Evolutionary conservation across 1,140 invertebrate species (phyloP).

Genomic region (Drosophila navojoa): DNA sequence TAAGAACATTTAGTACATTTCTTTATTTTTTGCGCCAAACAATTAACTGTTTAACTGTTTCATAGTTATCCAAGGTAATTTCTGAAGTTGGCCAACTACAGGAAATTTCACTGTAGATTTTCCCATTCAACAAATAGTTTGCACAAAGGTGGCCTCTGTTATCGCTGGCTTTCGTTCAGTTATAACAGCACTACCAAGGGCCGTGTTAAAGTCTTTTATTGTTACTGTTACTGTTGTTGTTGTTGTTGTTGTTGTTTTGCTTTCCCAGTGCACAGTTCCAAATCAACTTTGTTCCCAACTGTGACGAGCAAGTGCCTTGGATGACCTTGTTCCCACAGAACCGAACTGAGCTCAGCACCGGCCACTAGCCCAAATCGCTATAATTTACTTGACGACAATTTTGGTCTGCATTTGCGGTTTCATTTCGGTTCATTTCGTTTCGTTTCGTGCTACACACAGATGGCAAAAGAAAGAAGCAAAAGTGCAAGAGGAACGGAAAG

Average conservation of each 20-base stretch:
- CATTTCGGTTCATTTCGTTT: conserved; percentile 40
- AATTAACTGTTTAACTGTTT: neutral
- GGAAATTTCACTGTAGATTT: neutral
- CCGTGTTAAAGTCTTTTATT: conserved; percentile 7
- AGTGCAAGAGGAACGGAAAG: conserved; percentile 19
- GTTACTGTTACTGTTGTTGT: neutral
- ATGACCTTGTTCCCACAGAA: conserved; percentile 55
- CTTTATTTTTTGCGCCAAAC: neutral
- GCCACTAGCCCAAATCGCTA: conserved; percentile 26
- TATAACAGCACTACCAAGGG: conserved; percentile 37
- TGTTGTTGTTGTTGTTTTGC: neutral
- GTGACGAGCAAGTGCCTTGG: conserved; percentile 2
- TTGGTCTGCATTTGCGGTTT: conserved; percentile 31
- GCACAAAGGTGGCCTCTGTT: conserved; percentile 23
- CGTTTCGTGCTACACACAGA: conserved; percentile 25
- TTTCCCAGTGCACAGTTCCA: conserved; percentile 29
- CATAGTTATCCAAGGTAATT: too few species aligned
- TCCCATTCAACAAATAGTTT: neutral
- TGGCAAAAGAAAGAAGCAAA: conserved; percentile 22
- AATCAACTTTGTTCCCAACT: conserved; percentile 22
- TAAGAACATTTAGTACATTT: too few species aligned
- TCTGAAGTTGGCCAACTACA: neutral
- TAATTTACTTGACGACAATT: conserved; percentile 42
- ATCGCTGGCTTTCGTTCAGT: neutral
- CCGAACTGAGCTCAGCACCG: conserved; percentile 21